Percentiles rank a stretch among this genome's conserved stretches.
These are phyloP conservation scores for Alligator mississippiensis DNA, from an alignment of 2,113 vertebrate species.

Conservation along the genomic window DNA sequence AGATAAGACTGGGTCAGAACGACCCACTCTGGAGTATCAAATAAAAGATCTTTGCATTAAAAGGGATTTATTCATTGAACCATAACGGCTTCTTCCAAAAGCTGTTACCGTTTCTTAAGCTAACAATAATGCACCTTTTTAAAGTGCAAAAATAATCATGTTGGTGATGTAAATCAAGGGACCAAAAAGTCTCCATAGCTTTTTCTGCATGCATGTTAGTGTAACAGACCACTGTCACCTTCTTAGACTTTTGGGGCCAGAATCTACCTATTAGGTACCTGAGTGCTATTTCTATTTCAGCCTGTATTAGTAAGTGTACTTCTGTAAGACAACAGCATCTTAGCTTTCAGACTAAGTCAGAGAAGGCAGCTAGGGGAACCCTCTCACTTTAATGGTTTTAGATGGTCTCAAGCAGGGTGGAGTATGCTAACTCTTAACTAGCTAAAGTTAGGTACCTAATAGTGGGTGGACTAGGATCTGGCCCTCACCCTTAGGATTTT, in stretches of 20 bases:
- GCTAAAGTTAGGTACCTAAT: too few relatives aligned
- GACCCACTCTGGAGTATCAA: neutral
- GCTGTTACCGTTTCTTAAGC: constrained; percentile 1
- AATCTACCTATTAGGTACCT: rapidly evolving
- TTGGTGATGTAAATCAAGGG: neutral
- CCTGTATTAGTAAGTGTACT: too few relatives aligned
- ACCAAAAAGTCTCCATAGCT: neutral
- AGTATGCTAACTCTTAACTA: too few relatives aligned
- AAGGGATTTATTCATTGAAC: neutral
- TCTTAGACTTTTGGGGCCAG: neutral
- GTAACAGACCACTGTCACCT: neutral
- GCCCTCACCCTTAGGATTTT: neutral
- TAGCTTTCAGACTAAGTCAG: too few relatives aligned
- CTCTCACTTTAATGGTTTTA: too few relatives aligned
- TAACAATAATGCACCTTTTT: neutral
- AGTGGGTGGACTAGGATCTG: too few relatives aligned
- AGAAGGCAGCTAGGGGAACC: too few relatives aligned
- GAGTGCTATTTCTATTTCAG: rapidly evolving
- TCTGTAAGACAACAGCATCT: too few relatives aligned
- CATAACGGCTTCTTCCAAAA: constrained; percentile 24
- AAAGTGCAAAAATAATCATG: neutral
- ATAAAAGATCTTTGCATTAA: constrained; percentile 16
- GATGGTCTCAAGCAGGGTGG: too few relatives aligned
- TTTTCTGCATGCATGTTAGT: rapidly evolving
- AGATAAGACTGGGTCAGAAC: neutral